Evolutionary conservation across 37 sponge, comb jelly and placozoan genomes (phyloP), one percentile per base, ranked within the genome.

Genomic region (Cliona cf. orientalis): DNA sequence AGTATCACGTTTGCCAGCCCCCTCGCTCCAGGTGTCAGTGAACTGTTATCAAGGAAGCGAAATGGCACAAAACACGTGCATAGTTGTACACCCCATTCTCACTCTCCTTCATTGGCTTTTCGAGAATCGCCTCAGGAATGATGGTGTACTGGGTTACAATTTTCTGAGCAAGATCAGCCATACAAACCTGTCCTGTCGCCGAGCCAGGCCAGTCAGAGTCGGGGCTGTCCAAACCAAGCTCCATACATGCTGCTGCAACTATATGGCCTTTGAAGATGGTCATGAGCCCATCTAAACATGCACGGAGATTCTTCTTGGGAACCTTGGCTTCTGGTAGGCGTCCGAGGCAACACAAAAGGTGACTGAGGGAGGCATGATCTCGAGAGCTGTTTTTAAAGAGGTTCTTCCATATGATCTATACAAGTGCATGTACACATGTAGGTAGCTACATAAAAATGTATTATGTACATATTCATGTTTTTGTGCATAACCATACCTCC

Each of bases 31-130:
- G 23, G 84, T 76, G 60, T 83, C 76, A 60, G 28, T 72, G 31
- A 75, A 63, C 66, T n/a, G 62, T n/a, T n/a, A 59, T 49, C 45
- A 83, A n/a, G 29, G 76, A 39, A 39, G 66, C 84, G 35, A 75
- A 75, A 37, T 83, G 84, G 28, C 84, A 73, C 32, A 83, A 42
- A 14, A 83, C 67, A 63, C 76, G 64, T 29, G 76, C 84, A 75
- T 83, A 83, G 56, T 74, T 83, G 84, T 66, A 37, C 2, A 71
- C 34, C 25, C 53, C n/a, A 60, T 83, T 66, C 2, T 78, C 35
- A 35, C 25, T 77, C 22, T 80, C n/a, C n/a, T n/a, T n/a, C n/a
- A n/a, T n/a, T n/a, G n/a, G n/a, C n/a, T n/a, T 22, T 77, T 21
- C n/a, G 22, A 72, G 53, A 42, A 62, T 6, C 22, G 79, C 43